Percentiles rank a stretch among this genome's conserved stretches.
These are phyloP conservation scores for Apteryx mantelli DNA, from an alignment of 2,113 vertebrate genomes.

Conservation along the genomic window DNA sequence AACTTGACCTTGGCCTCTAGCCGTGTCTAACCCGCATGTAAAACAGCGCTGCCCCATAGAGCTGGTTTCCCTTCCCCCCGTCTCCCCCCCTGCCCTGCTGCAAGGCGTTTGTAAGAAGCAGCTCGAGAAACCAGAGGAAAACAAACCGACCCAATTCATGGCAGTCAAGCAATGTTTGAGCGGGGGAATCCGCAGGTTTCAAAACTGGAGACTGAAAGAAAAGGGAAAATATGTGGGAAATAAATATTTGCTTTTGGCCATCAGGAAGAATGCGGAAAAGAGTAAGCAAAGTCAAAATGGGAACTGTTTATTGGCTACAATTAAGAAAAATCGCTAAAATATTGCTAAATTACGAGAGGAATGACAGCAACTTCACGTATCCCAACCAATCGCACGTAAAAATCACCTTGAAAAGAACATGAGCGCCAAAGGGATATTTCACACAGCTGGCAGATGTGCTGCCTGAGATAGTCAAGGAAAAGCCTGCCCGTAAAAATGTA, in stretches of 20 bases:
- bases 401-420: not conserved
- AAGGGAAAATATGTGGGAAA: constrained; percentile 70
- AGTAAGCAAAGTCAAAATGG: not conserved
- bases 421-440: not conserved
- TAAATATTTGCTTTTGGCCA: constrained; percentile 80
- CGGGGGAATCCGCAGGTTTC: constrained; percentile 46
- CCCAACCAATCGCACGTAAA: not conserved
- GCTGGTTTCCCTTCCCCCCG: constrained; percentile 20
- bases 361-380: constrained; percentile 13
- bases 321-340: not conserved
- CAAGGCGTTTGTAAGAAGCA: constrained; percentile 19
- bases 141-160: constrained; percentile 28
- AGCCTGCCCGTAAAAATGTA: constrained; percentile 46
- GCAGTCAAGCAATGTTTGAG: constrained; percentile 7
- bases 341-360: not conserved
- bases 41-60: constrained; percentile 74
- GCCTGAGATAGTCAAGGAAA: constrained; percentile 66
- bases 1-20: constrained; percentile 99
- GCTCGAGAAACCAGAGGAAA: not conserved
- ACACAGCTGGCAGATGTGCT: constrained; percentile 59
- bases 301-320: constrained; percentile 37
- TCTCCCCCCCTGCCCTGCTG: not conserved
- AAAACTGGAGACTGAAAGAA: constrained; percentile 56
- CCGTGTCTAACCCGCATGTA: constrained; percentile 81
- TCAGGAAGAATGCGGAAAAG: constrained; percentile 73